Percentiles rank a stretch among this genome's conserved stretches.
Evolutionary conservation across 2,888 invertebrate genomes (phyloP).

Genomic region (Agrypnus murinus): DNA sequence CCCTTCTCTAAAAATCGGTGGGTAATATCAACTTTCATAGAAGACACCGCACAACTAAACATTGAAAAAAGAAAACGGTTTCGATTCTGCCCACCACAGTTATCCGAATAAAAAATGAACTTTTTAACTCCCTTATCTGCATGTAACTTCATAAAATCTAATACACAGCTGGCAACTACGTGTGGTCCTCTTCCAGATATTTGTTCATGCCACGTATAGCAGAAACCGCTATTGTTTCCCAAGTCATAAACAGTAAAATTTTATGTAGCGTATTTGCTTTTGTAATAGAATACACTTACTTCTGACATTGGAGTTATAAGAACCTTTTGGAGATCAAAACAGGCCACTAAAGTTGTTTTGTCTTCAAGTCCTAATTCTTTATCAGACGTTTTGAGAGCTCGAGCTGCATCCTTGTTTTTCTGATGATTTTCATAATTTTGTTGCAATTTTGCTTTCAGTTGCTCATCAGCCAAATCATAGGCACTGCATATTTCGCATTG

Average conservation of each 20-base stretch:
- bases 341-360: neutral
- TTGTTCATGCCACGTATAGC: neutral
- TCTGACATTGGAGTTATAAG: neutral
- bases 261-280: neutral
- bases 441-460: neutral
- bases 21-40: too few species aligned
- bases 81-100: constrained; percentile 15
- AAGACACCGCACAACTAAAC: too few species aligned
- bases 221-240: neutral
- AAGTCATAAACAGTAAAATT: neutral
- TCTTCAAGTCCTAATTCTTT: neutral
- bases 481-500: neutral
- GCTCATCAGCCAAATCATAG: neutral
- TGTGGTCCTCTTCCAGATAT: neutral
- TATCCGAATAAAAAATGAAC: constrained; percentile 20
- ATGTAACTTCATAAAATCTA: neutral
- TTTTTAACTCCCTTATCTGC: neutral
- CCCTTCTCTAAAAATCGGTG: too few species aligned
- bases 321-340: constrained; percentile 1
- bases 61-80: too few species aligned
- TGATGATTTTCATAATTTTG: neutral
- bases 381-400: neutral
- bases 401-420: neutral
- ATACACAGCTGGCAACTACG: neutral
- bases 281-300: neutral